Base-by-base conservation (phyloP, 2,888 invertebrate genomes). In the Trissolcus japonicus region DNA sequence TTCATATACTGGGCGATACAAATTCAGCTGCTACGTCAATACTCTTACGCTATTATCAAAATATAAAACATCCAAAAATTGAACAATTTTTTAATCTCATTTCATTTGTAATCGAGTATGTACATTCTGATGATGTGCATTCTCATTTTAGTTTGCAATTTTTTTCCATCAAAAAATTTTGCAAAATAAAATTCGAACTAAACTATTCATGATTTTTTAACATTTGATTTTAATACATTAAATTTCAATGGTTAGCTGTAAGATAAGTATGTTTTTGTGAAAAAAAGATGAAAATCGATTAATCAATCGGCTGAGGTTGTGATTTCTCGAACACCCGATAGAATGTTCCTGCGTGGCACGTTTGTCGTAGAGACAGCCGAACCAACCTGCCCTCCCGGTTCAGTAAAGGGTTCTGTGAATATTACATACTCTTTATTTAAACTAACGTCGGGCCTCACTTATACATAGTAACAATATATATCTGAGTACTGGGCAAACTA, bases 391-490 rank as follows among this genome's bases (percentile, higher is more conserved):
- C 63, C 54, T 68, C 66, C 60, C 56, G 43, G 11, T 74, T 74
- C 81, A 82, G 82, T 83, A 85, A 83, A 83, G 86, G 84, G 84
- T 87, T 86, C 86, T 87, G 87, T 85, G 87, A 88, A 88, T 88
- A 88, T 88, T 88, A 87, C 88, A 88, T 88, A 88, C 86, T 84
- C 84, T 79, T 83, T 84, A 83, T 84, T 85, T 84, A 84, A 82
- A 40, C 85, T 81, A 76, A 62, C 67, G 75, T 69, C 76, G 67
- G 66, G 59, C 66, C 66, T 76, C 69, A 65, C 60, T 21, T 55
- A 51, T 56, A 41, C 35, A 61, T 61, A 41, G 53, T 50, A 63
- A 62, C 19, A 17, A 4, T 19, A 51, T 57, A 60, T 78, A 55
- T 65, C 57, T 61, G 17, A 66, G 71, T 67, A 51, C 69, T 61